Conservation (phyloP, 2,888 invertebrate genomes). For the Cantharis nigra region DNA sequence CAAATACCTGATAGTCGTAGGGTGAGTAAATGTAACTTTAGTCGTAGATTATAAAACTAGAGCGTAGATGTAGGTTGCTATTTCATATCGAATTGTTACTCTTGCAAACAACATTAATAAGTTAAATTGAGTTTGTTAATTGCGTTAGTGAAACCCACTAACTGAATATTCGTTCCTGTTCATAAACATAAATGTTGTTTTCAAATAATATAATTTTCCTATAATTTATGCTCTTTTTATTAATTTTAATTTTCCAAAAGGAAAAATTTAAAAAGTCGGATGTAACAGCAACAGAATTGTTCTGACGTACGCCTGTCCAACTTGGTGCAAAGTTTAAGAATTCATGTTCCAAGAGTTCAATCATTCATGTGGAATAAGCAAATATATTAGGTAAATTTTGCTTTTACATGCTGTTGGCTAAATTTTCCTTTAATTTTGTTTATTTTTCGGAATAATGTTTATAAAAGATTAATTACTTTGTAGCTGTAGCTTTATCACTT, state of each 20-base stretch:
- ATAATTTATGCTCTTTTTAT: not conserved
- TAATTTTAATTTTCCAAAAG: not conserved
- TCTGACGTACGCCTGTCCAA: not conserved
- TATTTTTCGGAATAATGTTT: not conserved
- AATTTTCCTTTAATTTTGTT: not conserved
- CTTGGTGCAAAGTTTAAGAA: not conserved
- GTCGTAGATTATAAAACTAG: not conserved
- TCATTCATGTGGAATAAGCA: not conserved
- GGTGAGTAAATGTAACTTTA: conserved; percentile 57
- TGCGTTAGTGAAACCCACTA: conserved; percentile 24
- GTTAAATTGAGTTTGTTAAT: conserved; percentile 32
- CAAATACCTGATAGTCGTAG: conserved; percentile 67
- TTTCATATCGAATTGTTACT: conserved; percentile 7
- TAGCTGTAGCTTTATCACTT: not conserved
- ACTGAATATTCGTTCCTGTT: conserved; percentile 11
- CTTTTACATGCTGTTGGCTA: not conserved
- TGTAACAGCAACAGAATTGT: not conserved
- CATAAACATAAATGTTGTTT: not conserved
- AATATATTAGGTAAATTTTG: not conserved
- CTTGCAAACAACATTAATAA: conserved; percentile 27
- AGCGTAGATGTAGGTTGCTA: not conserved
- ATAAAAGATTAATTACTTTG: not conserved
- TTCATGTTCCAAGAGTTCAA: no score
- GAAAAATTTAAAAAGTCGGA: no score
- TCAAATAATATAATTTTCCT: not conserved